These are phyloP conservation scores for Phymanthus crucifer DNA, from an alignment of 92 coral and sea anemone genomes.

Conservation along the genomic window DNA sequence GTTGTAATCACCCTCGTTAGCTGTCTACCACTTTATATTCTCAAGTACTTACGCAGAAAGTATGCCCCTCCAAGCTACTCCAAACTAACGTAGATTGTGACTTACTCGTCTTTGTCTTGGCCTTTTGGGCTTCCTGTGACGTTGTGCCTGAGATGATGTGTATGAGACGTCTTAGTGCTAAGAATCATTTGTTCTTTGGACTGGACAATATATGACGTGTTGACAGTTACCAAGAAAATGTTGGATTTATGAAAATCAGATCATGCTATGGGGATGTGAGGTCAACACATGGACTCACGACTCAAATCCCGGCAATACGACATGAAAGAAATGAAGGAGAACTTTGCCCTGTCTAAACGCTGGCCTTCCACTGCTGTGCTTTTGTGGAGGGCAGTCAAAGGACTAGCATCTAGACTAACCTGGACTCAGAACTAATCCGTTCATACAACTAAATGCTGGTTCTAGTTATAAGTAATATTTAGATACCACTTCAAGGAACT, in stretches of 20 bases:
- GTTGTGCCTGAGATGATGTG: not conserved
- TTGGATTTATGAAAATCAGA: too few relatives aligned
- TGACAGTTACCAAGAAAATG: too few relatives aligned
- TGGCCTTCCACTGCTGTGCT: too few relatives aligned
- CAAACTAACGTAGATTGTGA: conserved; percentile 62
- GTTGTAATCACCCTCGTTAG: conserved; percentile 94
- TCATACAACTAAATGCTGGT: too few relatives aligned
- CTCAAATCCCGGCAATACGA: too few relatives aligned
- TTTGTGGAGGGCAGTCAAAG: too few relatives aligned
- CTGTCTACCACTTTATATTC: conserved; percentile 94
- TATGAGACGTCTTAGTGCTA: not conserved
- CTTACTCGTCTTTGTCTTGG: not conserved
- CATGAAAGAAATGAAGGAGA: too few relatives aligned
- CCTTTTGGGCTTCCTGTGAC: not conserved
- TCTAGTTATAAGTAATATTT: not conserved
- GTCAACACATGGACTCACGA: not conserved
- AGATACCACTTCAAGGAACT: not conserved
- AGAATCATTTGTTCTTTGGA: not conserved
- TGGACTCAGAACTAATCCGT: too few relatives aligned
- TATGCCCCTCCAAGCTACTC: conserved; percentile 99
- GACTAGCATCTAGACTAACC: too few relatives aligned
- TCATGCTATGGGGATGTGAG: not conserved
- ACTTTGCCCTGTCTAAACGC: too few relatives aligned
- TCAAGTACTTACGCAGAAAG: conserved; percentile 86
- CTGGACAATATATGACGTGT: not conserved